These are phyloP conservation scores for Drosophila sucinea DNA, from an alignment of 1,140 invertebrate genomes.

Conservation along the genomic window DNA sequence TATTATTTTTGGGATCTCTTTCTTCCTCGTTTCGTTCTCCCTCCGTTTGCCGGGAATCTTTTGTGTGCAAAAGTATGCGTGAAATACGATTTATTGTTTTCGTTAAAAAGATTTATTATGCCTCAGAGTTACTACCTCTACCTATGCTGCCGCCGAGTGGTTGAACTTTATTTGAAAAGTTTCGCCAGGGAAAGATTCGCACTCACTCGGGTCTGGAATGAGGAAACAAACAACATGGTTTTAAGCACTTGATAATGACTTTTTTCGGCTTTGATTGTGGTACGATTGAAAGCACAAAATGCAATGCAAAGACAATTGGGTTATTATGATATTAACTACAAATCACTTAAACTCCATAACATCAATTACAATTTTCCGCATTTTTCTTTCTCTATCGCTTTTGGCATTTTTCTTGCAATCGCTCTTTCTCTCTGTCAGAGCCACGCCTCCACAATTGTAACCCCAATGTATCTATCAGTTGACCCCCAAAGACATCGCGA, in stretches of 20 bases:
- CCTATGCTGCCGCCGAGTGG: slow-evolving; percentile 28
- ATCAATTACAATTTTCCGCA: slow-evolving; percentile 41
- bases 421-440: slow-evolving; percentile 13
- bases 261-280: background rate
- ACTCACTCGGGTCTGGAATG: slow-evolving; percentile 15
- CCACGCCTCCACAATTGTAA: slow-evolving; percentile 64
- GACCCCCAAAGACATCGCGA: slow-evolving; percentile 48
- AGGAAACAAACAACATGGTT: background rate
- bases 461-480: slow-evolving; percentile 42
- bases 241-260: slow-evolving; percentile 4
- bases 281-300: too few relatives aligned
- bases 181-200: slow-evolving; percentile 47
- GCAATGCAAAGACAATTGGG: too few relatives aligned
- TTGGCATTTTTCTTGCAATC: background rate
- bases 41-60: slow-evolving; percentile 20
- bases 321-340: too few relatives aligned
- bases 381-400: slow-evolving; percentile 19
- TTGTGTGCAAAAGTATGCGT: slow-evolving; percentile 71
- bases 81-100: slow-evolving; percentile 80
- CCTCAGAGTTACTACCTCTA: slow-evolving; percentile 7
- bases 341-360: slow-evolving; percentile 21
- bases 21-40: slow-evolving; percentile 2
- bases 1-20: slow-evolving; percentile 31
- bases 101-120: slow-evolving; percentile 79
- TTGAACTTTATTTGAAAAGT: slow-evolving; percentile 76